Conservation (phyloP, 1,140 invertebrate genomes). For the Potamilus streckersoni region DNA sequence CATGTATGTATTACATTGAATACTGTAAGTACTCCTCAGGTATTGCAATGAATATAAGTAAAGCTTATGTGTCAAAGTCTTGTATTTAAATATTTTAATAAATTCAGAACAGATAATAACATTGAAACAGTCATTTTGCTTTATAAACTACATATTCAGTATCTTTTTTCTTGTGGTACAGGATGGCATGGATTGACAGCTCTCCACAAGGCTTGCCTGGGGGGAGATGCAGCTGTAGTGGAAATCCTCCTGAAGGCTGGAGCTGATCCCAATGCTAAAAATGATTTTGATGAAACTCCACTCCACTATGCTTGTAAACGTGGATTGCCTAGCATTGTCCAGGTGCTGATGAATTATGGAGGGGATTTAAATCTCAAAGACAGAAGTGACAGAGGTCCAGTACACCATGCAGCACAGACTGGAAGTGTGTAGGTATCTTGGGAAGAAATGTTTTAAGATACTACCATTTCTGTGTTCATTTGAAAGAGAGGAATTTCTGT, state of each 20-base stretch:
- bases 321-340: conserved; percentile 49
- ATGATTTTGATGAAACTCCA: conserved; percentile 60
- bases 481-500: background rate
- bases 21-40: too few species aligned
- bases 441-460: background rate
- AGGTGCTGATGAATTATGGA: conserved; percentile 51
- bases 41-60: too few species aligned
- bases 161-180: conserved; percentile 26
- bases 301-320: conserved; percentile 60
- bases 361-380: conserved; percentile 48
- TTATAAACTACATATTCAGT: background rate
- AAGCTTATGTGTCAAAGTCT: too few species aligned
- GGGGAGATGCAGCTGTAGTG: conserved; percentile 48
- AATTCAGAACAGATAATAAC: too few species aligned
- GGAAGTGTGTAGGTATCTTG: conserved; percentile 59
- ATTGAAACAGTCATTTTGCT: too few species aligned
- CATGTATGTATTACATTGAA: too few species aligned
- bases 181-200: conserved; percentile 62
- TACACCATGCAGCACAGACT: conserved; percentile 59
- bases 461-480: background rate
- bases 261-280: conserved; percentile 54
- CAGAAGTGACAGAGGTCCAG: conserved; percentile 43
- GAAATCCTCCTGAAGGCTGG: conserved; percentile 50
- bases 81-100: too few species aligned
- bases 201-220: conserved; percentile 59